These are phyloP conservation scores for Galerucella pusilla DNA, from an alignment of 2,888 invertebrate species.

Conservation along the genomic window DNA sequence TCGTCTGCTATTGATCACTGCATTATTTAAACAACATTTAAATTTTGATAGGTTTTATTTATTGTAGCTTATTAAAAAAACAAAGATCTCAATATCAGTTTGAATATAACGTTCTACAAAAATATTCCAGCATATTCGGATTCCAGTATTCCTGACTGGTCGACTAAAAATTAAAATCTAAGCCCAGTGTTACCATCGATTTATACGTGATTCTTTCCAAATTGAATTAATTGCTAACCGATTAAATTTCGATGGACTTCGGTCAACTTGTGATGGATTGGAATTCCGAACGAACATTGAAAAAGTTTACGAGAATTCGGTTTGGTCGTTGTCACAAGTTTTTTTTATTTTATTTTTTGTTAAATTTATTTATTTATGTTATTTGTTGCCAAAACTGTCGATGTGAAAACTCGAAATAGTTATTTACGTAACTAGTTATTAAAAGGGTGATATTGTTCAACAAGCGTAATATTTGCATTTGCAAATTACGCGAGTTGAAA, in stretches of 20 bases:
- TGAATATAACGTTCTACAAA: background rate
- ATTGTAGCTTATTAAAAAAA: no score
- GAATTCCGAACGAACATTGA: slow-evolving; percentile 40
- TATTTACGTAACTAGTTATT: no score
- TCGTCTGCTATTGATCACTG: no score
- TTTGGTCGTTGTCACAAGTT: background rate
- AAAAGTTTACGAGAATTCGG: background rate
- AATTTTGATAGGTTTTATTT: no score
- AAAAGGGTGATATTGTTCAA: no score
- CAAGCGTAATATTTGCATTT: no score
- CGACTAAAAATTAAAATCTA: slow-evolving; percentile 25
- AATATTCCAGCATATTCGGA: background rate
- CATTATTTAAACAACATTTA: no score
- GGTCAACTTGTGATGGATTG: slow-evolving; percentile 44
- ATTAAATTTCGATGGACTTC: slow-evolving; percentile 35
- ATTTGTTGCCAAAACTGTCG: no score
- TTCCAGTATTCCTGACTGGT: slow-evolving; percentile 17
- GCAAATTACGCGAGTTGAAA: no score
- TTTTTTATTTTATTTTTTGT: no score
- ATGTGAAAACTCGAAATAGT: no score
- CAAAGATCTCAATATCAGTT: background rate
- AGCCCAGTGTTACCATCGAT: slow-evolving; percentile 17
- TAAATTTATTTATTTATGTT: background rate
- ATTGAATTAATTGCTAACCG: slow-evolving; percentile 42
- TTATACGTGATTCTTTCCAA: slow-evolving; percentile 42